A percentile compares a stretch with the other conserved stretches of the same genome.
Evolutionary conservation across 2,888 invertebrate genomes (phyloP).

Genomic region (Gastracanthus pulcherrimus): DNA sequence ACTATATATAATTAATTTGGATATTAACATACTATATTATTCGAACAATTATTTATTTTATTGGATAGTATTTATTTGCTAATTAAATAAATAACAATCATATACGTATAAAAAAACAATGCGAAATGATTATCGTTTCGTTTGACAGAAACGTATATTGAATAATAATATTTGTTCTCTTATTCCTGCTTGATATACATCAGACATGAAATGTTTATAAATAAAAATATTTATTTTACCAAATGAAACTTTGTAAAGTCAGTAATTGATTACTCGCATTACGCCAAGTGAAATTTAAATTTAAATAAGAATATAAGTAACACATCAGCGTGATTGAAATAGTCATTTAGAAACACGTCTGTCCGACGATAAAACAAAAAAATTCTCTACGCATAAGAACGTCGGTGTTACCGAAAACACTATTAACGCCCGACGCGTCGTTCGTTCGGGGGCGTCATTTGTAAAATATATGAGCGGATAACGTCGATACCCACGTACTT

Average conservation of each 20-base stretch:
- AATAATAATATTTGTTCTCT: too few relatives aligned
- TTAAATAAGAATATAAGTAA: not conserved
- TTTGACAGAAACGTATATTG: too few relatives aligned
- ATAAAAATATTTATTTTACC: not conserved
- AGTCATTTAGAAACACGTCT: not conserved
- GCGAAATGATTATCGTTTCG: too few relatives aligned
- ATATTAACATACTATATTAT: too few relatives aligned
- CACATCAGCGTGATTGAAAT: not conserved
- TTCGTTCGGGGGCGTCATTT: not conserved
- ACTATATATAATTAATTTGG: too few relatives aligned
- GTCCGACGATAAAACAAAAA: not conserved
- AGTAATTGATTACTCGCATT: too few relatives aligned
- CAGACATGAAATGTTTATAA: not conserved
- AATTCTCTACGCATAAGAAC: not conserved
- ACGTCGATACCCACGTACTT: constrained; percentile 9
- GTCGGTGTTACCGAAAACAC: not conserved
- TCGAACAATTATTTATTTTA: too few relatives aligned
- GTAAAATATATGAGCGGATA: constrained; percentile 12
- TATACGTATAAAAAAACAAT: too few relatives aligned
- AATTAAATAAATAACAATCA: too few relatives aligned
- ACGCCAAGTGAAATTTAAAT: not conserved
- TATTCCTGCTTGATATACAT: too few relatives aligned
- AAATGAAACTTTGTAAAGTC: too few relatives aligned
- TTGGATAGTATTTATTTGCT: too few relatives aligned
- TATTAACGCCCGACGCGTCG: not conserved